Percentiles rank a stretch among this genome's conserved stretches.
These are phyloP conservation scores for Amphiura filiformis DNA, from an alignment of 35 echinoderm and acorn worm species.

Conservation along the genomic window DNA sequence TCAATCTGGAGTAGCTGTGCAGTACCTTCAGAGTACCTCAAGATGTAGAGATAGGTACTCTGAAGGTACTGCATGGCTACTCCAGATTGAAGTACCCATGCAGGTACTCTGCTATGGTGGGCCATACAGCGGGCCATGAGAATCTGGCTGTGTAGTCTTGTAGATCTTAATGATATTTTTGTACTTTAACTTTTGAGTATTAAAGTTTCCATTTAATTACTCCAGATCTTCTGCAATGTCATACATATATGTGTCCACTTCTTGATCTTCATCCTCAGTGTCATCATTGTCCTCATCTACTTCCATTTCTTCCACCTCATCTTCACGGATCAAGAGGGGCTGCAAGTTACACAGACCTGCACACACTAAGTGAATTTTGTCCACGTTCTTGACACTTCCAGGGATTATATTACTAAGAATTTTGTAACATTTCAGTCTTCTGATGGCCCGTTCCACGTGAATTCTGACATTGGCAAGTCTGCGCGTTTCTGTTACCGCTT, in stretches of 20 bases:
- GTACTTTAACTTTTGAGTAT: background rate
- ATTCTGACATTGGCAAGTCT: constrained; percentile 52
- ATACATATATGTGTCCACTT: background rate
- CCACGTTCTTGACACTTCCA: background rate
- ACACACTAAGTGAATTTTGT: background rate
- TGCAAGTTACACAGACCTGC: background rate
- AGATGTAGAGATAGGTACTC: too few species aligned
- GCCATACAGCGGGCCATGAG: background rate
- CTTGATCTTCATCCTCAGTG: background rate
- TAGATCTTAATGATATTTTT: background rate
- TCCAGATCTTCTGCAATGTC: constrained; percentile 24
- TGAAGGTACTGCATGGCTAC: too few species aligned
- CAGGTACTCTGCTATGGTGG: background rate
- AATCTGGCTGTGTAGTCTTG: background rate
- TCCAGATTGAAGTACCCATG: background rate
- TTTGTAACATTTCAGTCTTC: constrained; percentile 33
- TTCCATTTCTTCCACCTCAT: background rate
- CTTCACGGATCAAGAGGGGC: constrained; percentile 17
- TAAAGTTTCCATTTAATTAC: constrained; percentile 3
- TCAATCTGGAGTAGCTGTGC: too few species aligned
- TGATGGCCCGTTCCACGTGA: constrained; percentile 57
- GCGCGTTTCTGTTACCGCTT: constrained; percentile 22
- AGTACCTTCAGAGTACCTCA: too few species aligned
- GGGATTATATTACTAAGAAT: constrained; percentile 17
- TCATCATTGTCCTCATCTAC: constrained; percentile 20